Evolutionary conservation across 2,113 vertebrate genomes (phyloP), one percentile per base, ranked within the genome.

Genomic region (Carassius auratus): DNA sequence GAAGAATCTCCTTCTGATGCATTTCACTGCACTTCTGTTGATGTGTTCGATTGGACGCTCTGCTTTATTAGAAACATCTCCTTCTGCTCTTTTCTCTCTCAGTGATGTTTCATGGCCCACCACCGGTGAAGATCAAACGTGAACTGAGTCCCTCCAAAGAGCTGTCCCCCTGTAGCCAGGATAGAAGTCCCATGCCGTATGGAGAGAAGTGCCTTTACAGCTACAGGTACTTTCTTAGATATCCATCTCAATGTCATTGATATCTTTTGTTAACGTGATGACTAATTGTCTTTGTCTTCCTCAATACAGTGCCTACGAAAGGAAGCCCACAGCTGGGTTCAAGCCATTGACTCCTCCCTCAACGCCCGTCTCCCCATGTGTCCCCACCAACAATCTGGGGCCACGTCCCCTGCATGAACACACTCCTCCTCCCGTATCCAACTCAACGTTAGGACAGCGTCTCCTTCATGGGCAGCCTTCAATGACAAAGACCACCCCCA

Each of bases 141-240:
- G 98, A 99, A 93, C 93, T 96, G 91, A 96, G 95, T 91, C 96
- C 96, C 17, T 96, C 96, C 90, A 96, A 96, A 0, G 96, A 97
- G 90, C 93, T 96, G 85, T 97, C 96, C 0, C 96, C 97, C 90
- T 99, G 98, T 89, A 96, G 95, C 91, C 97, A 96, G 2, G 95
- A 98, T 91, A 94, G 96, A 93, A 95, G 94, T 92, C 95, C 97
- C 38, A 95, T 96, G 90, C 94, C 93, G 92, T 99, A 97, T 48
- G 95, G 95, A 95, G 97, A 99, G 94, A 99, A 98, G 97, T 99
- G 97, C 98, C 97, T 98, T 96, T 99, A 98, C 96, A 99, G 96
- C 94, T 98, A 97, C 95, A 99, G 98, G 98, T 99, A 92, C n/a
- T 59, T 8, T 10, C 4, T 57, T 57, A 36, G 23, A 62, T 15